Evolutionary conservation across 1,140 invertebrate species (phyloP), one percentile per base, ranked within the genome.

Genomic region (Halesus radiatus): DNA sequence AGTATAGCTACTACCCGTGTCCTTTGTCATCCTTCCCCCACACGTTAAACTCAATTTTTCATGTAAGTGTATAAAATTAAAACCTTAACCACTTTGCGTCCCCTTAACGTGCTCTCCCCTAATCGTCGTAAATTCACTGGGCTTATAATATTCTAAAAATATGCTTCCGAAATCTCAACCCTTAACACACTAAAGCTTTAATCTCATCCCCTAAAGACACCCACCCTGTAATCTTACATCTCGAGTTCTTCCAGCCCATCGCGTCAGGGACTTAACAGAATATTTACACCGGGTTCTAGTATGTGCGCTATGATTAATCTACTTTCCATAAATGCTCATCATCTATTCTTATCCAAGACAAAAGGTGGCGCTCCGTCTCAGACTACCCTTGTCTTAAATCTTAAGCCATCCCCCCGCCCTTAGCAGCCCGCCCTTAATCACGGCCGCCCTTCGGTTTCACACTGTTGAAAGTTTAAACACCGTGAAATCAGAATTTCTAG

Each of bases 321-420:
- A 74, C 26, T 70, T 56, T 74, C 70, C 50, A 53, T 74, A 74
- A 74, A 74, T 56, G 70, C 70, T 53, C 70, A 56, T 20, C 70
- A 56, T 16, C 70, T 22, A 29, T 74, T 56, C 50, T 74, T 29
- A 74, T 53, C 50, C 70, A 22, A n/a, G 52, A 56, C 32, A 74
- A 74, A 74, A 74, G 70, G 70, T 74, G 37, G 10, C 37, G 37
- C 37, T 45, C 54, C 26, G n/a, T 70, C 32, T 52, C 15, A 54
- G 70, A 74, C 70, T 26, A 56, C 70, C 70, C 70, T 74, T 56
- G 70, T 74, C 70, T 74, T 70, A 70, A 45, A n/a, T n/a, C 23
- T 50, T 52, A 29, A 74, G 32, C 37, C 45, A 70, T 37, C 70
- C 70, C 70, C 23, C 16, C 45, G 16, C 23, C 29, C 20, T 72